phyloP scores from a whole-genome alignment of 2,797 vertebrate genomes.

The Acanthis flammea region DNA sequence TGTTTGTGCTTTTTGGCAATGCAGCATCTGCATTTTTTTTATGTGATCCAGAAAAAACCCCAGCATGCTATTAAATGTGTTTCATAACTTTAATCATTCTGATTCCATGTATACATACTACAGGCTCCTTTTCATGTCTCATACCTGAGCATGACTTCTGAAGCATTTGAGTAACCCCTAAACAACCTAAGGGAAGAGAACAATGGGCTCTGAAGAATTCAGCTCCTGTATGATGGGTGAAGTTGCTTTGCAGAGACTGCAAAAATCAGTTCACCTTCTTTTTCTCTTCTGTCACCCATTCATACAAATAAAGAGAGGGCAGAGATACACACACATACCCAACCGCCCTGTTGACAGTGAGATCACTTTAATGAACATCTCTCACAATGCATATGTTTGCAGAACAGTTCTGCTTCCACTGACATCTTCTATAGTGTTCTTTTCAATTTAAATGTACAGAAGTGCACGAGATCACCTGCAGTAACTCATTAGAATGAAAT shows the following conservation, averaged over 20 bases:
- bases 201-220: background rate
- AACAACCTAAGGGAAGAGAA: background rate
- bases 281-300: background rate
- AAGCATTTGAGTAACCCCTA: background rate
- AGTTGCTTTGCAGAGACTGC: background rate
- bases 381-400: fast-evolving
- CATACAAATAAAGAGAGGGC: background rate
- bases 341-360: background rate
- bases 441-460: background rate
- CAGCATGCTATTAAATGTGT: background rate
- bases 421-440: background rate
- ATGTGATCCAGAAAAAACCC: background rate
- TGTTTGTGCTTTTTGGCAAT: background rate
- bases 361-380: background rate
- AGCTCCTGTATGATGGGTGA: background rate
- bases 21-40: background rate
- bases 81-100: background rate
- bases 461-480: background rate
- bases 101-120: background rate
- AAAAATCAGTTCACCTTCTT: background rate
- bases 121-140: background rate
- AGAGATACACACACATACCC: fast-evolving
- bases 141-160: background rate
- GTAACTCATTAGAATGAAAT: background rate
- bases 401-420: background rate